phyloP scores from a whole-genome alignment of 2,888 invertebrate genomes.

The Unio pictorum region DNA sequence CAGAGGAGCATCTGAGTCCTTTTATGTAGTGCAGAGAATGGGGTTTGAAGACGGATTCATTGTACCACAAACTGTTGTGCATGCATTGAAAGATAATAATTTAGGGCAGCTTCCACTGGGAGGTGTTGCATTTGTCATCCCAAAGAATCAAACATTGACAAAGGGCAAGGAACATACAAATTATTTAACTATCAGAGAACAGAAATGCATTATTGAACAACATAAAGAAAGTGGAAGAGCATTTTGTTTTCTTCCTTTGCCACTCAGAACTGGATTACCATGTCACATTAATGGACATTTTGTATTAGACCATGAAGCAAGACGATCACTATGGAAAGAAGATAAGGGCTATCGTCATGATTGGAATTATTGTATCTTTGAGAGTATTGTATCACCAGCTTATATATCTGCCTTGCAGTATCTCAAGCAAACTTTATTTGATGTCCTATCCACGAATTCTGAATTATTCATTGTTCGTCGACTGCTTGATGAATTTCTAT shows the following conservation, averaged over 20 bases:
- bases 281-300: constrained; percentile 61
- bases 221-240: constrained; percentile 4
- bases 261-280: constrained; percentile 46
- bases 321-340: constrained; percentile 39
- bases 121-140: constrained; percentile 38
- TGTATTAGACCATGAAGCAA: constrained; percentile 53
- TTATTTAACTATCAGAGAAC: too few species aligned
- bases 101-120: constrained; percentile 50
- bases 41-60: constrained; percentile 13
- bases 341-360: constrained; percentile 15
- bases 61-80: constrained; percentile 22
- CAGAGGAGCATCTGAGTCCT: constrained; percentile 3
- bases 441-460: neutral
- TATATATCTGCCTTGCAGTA: constrained; percentile 36
- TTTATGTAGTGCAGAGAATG: constrained; percentile 31
- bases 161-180: too few species aligned
- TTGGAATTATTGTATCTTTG: constrained; percentile 60
- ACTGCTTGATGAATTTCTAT: too few species aligned
- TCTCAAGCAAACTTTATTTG: constrained; percentile 10
- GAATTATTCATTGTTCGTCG: too few species aligned
- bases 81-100: constrained; percentile 38
- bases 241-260: constrained; percentile 57
- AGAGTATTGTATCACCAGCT: constrained; percentile 49
- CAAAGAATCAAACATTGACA: too few species aligned
- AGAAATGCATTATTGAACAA: too few species aligned